Percentiles rank a stretch among this genome's conserved stretches.
Evolutionary conservation across 2,888 invertebrate species (phyloP).

Genomic region (Autographa gamma): DNA sequence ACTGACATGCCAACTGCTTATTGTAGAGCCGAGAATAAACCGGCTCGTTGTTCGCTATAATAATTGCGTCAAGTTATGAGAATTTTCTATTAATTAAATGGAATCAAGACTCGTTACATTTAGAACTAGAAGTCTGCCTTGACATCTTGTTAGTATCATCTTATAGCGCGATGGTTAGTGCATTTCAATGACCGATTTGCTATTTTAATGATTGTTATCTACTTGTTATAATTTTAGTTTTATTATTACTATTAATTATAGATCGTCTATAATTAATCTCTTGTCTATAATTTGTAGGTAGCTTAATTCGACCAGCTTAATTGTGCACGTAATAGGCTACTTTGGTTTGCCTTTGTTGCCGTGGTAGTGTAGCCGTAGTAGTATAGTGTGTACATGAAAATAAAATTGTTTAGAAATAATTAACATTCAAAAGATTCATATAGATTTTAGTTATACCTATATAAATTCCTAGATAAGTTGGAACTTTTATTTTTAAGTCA

Average conservation of each 20-base stretch:
- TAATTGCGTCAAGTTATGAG: conserved; percentile 52
- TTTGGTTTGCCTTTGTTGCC: not conserved
- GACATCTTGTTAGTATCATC: conserved; percentile 69
- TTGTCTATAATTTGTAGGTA: not conserved
- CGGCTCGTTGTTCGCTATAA: conserved; percentile 25
- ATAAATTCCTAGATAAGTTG: not conserved
- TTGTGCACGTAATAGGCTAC: not conserved
- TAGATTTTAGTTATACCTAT: no score
- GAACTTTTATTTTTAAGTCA: not conserved
- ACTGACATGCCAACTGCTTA: conserved; percentile 16
- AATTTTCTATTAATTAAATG: conserved; percentile 63
- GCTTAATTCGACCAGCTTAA: not conserved
- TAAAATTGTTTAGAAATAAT: not conserved
- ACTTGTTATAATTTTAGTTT: not conserved
- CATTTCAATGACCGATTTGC: conserved; percentile 40
- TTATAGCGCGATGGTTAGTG: conserved; percentile 35
- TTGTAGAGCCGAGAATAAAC: conserved; percentile 34
- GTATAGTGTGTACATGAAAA: no score
- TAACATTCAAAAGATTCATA: not conserved
- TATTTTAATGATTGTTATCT: conserved; percentile 10
- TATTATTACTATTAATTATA: not conserved
- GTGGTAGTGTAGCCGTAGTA: not conserved
- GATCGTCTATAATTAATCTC: not conserved
- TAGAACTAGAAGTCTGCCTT: conserved; percentile 74
- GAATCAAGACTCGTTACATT: conserved; percentile 63